Evolutionary conservation across 2,113 vertebrate species (phyloP), one percentile per base, ranked within the genome.

Genomic region (Centropristis striata): DNA sequence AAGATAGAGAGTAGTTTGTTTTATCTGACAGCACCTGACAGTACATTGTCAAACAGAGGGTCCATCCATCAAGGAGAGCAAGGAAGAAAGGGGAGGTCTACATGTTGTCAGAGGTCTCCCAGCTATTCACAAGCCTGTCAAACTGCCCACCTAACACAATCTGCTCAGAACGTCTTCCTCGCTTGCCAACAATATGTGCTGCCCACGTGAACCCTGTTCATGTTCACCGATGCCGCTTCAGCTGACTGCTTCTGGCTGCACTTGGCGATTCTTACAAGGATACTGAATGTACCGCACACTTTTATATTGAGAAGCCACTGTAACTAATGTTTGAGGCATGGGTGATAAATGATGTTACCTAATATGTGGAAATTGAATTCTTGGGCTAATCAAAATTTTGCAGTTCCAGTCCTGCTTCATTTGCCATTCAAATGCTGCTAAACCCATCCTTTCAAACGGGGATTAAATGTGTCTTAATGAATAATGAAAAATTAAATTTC

Each of bases 11-110:
- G 60, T 1, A 18, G 57, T 21, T 27, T 37, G 64, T 72, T 77
- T 80, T 13, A 79, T 88, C 83, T 78, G 78, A 84, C 88, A 83
- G 41, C 60, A 61, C 23, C 71, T 83, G 81, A 81, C 83, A 71
- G 83, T 4, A 65, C 21, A 42, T 21, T 78, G 75, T 85, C 85
- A 86, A 84, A 67, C 20, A 63, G 53, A 65, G 20, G 25, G 5
- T 44, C 44, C 44, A 74, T 76, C 74, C 74, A 49, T 74, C 50
- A 63, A 41, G 11, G 6, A 70, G 55, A 37, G 8, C 32, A 51
- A 27, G 32, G 47, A 58, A 36, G 32, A 63, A 12, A 23, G 28
- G 49, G 49, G 50, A 60, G 8, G 49, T 49, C 27, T 23, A 2
- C 21, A 36, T 63, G 57, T 59, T 70, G 57, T 78, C 42, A 14